Percentiles rank a stretch among this genome's conserved stretches.
Conservation (phyloP, 2,888 invertebrate genomes). For the Euzetes globulus region DNA sequence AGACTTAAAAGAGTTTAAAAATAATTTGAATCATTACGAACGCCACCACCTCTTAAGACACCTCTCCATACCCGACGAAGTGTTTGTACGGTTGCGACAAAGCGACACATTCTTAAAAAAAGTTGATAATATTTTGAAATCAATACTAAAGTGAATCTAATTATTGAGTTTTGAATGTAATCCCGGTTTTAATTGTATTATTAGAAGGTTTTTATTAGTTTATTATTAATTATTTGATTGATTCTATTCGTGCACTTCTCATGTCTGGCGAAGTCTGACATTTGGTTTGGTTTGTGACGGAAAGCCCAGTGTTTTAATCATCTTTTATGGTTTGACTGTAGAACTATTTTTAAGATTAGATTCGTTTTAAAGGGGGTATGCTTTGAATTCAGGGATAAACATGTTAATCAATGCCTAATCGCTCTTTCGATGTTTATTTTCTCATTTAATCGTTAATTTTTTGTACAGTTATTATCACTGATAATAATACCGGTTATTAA, state of each 20-base stretch:
- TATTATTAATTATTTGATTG: conserved; percentile 5
- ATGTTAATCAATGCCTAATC: conserved; percentile 5
- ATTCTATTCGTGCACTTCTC: conserved; percentile 10
- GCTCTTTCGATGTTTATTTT: conserved; percentile 14
- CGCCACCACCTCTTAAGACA: conserved; percentile 17
- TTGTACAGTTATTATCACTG: conserved; percentile 11
- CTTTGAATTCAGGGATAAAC: conserved; percentile 25
- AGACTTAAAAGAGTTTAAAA: neutral
- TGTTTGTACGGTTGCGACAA: neutral
- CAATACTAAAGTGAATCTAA: neutral
- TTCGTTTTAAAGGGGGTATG: neutral
- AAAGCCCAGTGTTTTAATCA: neutral
- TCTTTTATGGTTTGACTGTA: conserved; percentile 2
- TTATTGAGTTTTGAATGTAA: conserved; percentile 14
- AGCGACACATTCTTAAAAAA: neutral
- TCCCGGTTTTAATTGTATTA: conserved; percentile 28
- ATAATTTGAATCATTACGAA: conserved; percentile 18
- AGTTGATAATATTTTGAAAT: neutral
- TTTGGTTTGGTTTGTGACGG: neutral
- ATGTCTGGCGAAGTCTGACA: neutral
- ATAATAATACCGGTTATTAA: conserved; percentile 26
- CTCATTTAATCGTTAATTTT: conserved; percentile 11
- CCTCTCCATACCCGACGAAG: neutral
- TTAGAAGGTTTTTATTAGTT: conserved; percentile 13
- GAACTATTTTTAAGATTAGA: conserved; percentile 21